Conservation (phyloP, 2,113 vertebrate species). For the Melanostigma gelatinosum region DNA sequence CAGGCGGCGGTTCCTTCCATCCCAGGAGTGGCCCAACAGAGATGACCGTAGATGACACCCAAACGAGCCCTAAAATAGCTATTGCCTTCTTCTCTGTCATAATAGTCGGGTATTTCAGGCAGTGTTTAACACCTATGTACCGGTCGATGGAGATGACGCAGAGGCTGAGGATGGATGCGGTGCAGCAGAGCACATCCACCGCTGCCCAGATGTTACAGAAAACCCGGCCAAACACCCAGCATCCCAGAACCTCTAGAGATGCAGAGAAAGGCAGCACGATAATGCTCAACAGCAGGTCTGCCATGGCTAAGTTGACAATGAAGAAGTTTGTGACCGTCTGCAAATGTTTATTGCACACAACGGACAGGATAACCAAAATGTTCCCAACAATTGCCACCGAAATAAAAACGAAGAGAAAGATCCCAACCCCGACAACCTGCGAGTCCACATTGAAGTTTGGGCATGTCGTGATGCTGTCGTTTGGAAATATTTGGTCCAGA, state of each 20-base stretch:
- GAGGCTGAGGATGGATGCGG: conserved; percentile 97
- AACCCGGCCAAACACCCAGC: conserved; percentile 95
- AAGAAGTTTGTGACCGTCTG: conserved; percentile 99
- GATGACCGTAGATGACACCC: conserved; percentile 93
- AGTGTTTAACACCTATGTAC: conserved; percentile 96
- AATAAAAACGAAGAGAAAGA: conserved; percentile 92
- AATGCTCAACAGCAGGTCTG: conserved; percentile 92
- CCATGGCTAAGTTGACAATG: conserved; percentile 96
- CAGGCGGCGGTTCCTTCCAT: conserved; percentile 95
- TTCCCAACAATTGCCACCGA: conserved; percentile 94
- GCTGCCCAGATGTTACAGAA: conserved; percentile 99
- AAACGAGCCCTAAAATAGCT: conserved; percentile 90
- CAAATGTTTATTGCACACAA: conserved; percentile 94
- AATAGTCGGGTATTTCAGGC: conserved; percentile 95
- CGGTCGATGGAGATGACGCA: conserved; percentile 98
- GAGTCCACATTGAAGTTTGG: conserved; percentile 84
- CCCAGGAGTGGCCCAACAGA: conserved; percentile 96
- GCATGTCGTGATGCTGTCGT: conserved; percentile 80
- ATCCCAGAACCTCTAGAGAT: conserved; percentile 93
- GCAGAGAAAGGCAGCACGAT: conserved; percentile 97
- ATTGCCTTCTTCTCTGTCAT: conserved; percentile 95
- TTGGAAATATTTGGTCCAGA: conserved; percentile 56
- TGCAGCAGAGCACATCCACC: conserved; percentile 98
- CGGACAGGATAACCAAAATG: conserved; percentile 96
- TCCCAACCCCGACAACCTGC: conserved; percentile 88